Evolutionary conservation across 2,888 invertebrate species (phyloP), one percentile per base, ranked within the genome.

Genomic region (Fissipunctia ypsillon): DNA sequence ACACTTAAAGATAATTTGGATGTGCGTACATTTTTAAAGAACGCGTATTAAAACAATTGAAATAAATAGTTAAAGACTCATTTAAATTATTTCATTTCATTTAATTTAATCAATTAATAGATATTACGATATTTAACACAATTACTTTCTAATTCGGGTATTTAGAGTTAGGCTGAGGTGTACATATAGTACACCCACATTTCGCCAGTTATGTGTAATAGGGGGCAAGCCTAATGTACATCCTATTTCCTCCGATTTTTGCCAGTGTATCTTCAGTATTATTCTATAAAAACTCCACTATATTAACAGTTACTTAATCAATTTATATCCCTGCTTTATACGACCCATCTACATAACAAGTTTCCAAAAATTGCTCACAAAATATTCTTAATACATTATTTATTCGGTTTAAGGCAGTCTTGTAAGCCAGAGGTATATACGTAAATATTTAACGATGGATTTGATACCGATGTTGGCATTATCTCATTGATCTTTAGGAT

Each of bases 361-460:
- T 35, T 19, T 31, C 41, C 19, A 70, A 41, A 75, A 71, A 56
- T 25, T 56, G 28, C 52, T 71, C 4, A n/a, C 50, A 71, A 61
- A 65, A 70, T 79, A 48, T 71, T 70, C 50, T 54, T 66, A 59
- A 79, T 75, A 74, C 75, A 80, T 66, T 67, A 83, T 81, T 81
- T 75, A 83, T 75, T 56, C 59, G 66, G n/a, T 60, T 16, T 79
- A 56, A 69, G 35, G 59, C 54, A 63, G 68, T 63, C 5, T n/a
- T 48, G 66, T 71, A 69, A 83, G 75, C 65, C 63, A 22, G 43
- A 68, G 66, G 84, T 83, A 69, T 83, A 69, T 66, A 69, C 43
- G 68, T 81, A 83, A 81, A 81, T 81, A 81, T 81, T 81, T 83
- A 76, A 84, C 76, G 61, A 69, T 28, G 84, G 76, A 71, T 83